Evolutionary conservation across 2,113 vertebrate genomes (phyloP).

Genomic region (Greenwoodochromis staneri): DNA sequence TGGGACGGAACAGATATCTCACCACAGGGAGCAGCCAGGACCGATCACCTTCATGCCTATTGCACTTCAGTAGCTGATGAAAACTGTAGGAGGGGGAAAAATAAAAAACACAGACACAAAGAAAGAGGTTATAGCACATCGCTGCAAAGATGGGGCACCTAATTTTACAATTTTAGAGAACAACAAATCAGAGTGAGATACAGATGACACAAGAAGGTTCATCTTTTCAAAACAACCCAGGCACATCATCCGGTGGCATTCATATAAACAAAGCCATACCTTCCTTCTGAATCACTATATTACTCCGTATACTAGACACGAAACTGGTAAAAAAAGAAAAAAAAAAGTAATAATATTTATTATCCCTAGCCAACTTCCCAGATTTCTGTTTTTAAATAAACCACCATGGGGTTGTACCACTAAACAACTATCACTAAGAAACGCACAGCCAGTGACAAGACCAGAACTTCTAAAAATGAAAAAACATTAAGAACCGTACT

Average conservation of each 20-base stretch:
- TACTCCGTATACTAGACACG: neutral
- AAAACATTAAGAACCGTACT: neutral
- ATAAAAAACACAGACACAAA: neutral
- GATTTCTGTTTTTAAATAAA: neutral
- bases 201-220: neutral
- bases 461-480: neutral
- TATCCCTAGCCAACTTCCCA: neutral
- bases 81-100: slow-evolving; percentile 50
- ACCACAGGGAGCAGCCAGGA: slow-evolving; percentile 44
- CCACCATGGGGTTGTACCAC: neutral
- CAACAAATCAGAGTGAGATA: neutral
- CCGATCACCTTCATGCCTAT: slow-evolving; percentile 55
- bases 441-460: neutral
- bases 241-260: neutral
- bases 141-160: neutral
- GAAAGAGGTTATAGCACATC: neutral
- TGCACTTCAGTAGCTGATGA: slow-evolving; percentile 29
- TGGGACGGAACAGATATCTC: slow-evolving; percentile 49
- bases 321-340: neutral
- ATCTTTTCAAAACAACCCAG: neutral
- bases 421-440: neutral
- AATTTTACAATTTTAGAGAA: neutral
- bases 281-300: neutral
- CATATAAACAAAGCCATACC: slow-evolving; percentile 27
- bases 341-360: neutral